Percentiles rank a stretch among this genome's conserved stretches.
Conservation (phyloP, 2,888 invertebrate genomes). For the Calliopum simillimum region DNA sequence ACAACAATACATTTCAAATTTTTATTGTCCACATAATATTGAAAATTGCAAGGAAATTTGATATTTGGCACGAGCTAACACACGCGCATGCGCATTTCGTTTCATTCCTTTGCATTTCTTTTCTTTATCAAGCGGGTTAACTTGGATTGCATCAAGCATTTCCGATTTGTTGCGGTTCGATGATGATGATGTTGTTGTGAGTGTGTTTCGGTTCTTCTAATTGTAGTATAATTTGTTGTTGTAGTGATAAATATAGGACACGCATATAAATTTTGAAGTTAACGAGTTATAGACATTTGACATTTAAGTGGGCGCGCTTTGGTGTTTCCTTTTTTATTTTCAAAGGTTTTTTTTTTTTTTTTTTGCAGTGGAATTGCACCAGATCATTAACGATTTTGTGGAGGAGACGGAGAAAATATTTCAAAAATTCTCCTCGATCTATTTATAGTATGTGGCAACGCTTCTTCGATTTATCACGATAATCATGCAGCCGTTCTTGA, state of each 20-base stretch:
- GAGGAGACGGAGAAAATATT: too few relatives aligned
- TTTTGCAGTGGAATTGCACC: too few relatives aligned
- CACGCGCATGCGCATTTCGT: too few relatives aligned
- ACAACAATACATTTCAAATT: conserved; percentile 33
- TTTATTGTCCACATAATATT: conserved; percentile 34
- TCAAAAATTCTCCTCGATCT: too few relatives aligned
- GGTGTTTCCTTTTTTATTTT: too few relatives aligned
- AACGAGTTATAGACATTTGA: conserved; percentile 46
- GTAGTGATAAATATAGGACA: conserved; percentile 54
- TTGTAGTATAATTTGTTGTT: conserved; percentile 34
- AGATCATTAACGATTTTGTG: too few relatives aligned
- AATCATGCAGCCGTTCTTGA: too few relatives aligned
- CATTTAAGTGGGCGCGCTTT: conserved; percentile 22
- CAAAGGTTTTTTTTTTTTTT: too few relatives aligned
- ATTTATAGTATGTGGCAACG: too few relatives aligned
- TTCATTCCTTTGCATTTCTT: too few relatives aligned
- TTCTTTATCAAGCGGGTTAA: too few relatives aligned
- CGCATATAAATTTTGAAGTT: conserved; percentile 53
- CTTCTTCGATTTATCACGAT: too few relatives aligned
- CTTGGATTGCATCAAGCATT: conserved; percentile 6
- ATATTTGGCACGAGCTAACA: conserved; percentile 21
- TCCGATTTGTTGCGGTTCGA: conserved; percentile 2
- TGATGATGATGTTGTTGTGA: background rate
- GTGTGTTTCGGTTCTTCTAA: conserved; percentile 28
- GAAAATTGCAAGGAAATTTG: conserved; percentile 30